Conservation (phyloP, 2,888 invertebrate species). For the Acanthosoma haemorrhoidale region DNA sequence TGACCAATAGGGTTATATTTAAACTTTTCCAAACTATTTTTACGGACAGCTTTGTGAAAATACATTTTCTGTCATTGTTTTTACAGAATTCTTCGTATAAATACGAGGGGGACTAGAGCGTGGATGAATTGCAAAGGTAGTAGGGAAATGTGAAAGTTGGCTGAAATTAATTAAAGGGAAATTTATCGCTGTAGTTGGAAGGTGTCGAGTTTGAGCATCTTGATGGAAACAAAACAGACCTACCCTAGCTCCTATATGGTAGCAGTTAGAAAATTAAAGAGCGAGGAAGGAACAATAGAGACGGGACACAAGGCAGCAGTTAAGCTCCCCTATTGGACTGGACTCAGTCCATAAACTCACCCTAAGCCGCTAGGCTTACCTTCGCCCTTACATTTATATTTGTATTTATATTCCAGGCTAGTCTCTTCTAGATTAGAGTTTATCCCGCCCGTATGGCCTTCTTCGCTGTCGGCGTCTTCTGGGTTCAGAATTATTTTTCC, state of each 20-base stretch:
- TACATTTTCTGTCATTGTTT: too few species aligned
- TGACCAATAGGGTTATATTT: too few species aligned
- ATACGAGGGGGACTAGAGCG: too few species aligned
- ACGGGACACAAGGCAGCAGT: not conserved
- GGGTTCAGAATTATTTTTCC: conserved; percentile 1
- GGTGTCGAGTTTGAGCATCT: too few species aligned
- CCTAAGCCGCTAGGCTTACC: conserved; percentile 25
- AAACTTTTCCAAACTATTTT: too few species aligned
- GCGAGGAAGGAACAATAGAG: not conserved
- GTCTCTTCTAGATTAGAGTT: conserved; percentile 19
- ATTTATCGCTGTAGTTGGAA: too few species aligned
- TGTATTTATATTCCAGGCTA: conserved; percentile 18
- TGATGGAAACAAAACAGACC: too few species aligned
- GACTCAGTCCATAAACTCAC: conserved; percentile 11
- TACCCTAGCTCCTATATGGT: not conserved
- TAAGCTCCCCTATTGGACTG: not conserved
- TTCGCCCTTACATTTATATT: conserved; percentile 21
- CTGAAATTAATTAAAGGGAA: too few species aligned
- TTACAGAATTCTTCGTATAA: too few species aligned
- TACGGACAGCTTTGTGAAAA: too few species aligned
- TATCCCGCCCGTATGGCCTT: not conserved
- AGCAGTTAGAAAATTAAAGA: conserved; percentile 6
- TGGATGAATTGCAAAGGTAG: too few species aligned
- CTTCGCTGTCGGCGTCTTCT: not conserved
- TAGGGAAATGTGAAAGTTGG: too few species aligned